phyloP scores from a whole-genome alignment of 2,797 vertebrate genomes.

The Circus cinereus region DNA sequence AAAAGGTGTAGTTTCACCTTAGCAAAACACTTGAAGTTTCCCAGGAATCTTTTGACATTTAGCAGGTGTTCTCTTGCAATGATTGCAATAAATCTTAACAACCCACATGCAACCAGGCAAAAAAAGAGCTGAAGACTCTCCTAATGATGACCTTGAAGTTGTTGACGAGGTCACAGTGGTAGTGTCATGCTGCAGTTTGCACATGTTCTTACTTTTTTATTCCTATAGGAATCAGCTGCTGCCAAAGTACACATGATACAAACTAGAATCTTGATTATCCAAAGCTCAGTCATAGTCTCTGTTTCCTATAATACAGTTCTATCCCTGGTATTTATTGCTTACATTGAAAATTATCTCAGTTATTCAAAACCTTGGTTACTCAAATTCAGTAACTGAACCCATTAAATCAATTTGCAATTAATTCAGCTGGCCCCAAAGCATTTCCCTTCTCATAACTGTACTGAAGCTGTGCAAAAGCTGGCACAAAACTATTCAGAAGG shows the following conservation, averaged over 20 bases:
- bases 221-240: conserved; percentile 56
- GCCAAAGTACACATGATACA: conserved; percentile 50
- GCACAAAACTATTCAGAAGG: background rate
- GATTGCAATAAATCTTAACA: conserved; percentile 42
- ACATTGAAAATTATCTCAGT: conserved; percentile 44
- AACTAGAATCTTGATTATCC: conserved; percentile 51
- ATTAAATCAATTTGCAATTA: conserved; percentile 28
- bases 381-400: background rate
- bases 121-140: background rate
- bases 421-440: background rate
- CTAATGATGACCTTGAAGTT: conserved; percentile 42
- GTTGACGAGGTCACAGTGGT: background rate
- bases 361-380: conserved; percentile 40
- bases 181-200: conserved; percentile 4
- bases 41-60: conserved; percentile 22
- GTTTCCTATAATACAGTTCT: conserved; percentile 42
- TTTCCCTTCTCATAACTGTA: background rate
- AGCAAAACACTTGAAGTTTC: conserved; percentile 16
- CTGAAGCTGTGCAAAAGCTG: background rate
- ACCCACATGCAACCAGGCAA: background rate
- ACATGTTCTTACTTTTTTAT: conserved; percentile 20
- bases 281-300: conserved; percentile 32
- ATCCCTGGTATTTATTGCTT: conserved; percentile 54
- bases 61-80: conserved; percentile 12
- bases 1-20: background rate